Conservation (phyloP, 2,113 vertebrate species). For the Salvelinus alpinus region DNA sequence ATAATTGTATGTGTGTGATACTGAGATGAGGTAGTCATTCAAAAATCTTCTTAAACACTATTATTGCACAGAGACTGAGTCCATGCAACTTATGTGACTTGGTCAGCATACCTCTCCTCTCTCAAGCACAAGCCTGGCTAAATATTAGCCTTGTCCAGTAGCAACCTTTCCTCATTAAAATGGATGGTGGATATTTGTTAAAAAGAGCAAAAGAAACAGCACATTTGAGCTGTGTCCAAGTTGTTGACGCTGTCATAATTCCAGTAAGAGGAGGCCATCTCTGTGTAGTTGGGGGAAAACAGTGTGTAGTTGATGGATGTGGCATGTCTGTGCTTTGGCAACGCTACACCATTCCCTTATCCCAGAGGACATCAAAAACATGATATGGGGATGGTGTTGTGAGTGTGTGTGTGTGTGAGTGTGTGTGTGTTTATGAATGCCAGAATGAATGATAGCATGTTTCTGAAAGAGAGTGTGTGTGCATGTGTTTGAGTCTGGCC, state of each 20-base stretch:
- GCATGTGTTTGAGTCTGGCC: not conserved
- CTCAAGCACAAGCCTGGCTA: not conserved
- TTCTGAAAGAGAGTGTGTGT: not conserved
- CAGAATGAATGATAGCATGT: not conserved
- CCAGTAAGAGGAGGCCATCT: slow-evolving; percentile 17
- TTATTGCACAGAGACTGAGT: too few species aligned
- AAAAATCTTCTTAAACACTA: too few species aligned
- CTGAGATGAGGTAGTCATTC: too few species aligned
- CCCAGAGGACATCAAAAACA: slow-evolving; percentile 19
- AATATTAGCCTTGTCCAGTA: not conserved
- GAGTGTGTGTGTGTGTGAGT: not conserved
- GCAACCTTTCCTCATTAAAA: not conserved
- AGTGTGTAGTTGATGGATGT: slow-evolving; percentile 18
- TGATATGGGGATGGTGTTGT: not conserved
- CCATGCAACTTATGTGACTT: too few species aligned
- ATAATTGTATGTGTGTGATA: too few species aligned
- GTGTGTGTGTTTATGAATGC: not conserved
- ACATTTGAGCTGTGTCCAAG: slow-evolving; percentile 13
- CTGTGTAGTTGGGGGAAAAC: not conserved
- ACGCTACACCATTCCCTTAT: slow-evolving; percentile 7
- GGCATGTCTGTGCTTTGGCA: slow-evolving; percentile 30
- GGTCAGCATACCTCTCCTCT: not conserved
- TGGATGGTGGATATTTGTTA: slow-evolving; percentile 13
- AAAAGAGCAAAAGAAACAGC: slow-evolving; percentile 24
- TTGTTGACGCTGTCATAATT: slow-evolving; percentile 35